A percentile compares a stretch with the other conserved stretches of the same genome.
Evolutionary conservation across 2,888 invertebrate genomes (phyloP).

Genomic region (Anodontia alba): DNA sequence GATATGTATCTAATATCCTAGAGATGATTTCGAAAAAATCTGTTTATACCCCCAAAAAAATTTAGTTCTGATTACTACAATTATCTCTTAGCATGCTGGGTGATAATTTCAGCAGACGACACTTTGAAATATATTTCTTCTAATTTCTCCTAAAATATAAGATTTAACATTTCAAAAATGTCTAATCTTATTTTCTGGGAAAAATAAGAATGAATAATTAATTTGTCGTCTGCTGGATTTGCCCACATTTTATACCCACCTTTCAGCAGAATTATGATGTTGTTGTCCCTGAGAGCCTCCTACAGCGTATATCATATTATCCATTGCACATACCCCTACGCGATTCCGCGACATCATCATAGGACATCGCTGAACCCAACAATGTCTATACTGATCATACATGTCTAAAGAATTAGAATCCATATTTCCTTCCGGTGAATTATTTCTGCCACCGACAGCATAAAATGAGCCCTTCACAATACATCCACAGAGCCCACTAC

Average conservation of each 20-base stretch:
- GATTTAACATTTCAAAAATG: no score
- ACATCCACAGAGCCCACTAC: conserved; percentile 89
- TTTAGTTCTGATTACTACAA: no score
- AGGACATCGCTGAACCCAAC: conserved; percentile 92
- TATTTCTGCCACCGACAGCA: conserved; percentile 96
- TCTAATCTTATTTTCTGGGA: no score
- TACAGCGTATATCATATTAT: conserved; percentile 95
- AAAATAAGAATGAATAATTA: no score
- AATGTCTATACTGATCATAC: conserved; percentile 94
- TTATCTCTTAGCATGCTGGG: no score
- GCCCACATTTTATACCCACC: conserved; percentile 88
- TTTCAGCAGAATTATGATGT: conserved; percentile 95
- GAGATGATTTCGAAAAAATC: no score
- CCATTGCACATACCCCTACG: conserved; percentile 97
- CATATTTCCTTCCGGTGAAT: conserved; percentile 90
- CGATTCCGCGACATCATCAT: conserved; percentile 95
- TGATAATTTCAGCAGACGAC: no score
- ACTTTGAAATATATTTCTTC: no score
- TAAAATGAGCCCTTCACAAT: conserved; percentile 90
- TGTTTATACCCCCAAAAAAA: no score
- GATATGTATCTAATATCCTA: no score
- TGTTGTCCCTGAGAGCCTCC: conserved; percentile 95
- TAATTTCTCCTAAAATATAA: no score
- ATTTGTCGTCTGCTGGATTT: no score
- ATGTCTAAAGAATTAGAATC: conserved; percentile 89